phyloP scores from a whole-genome alignment of 2,113 vertebrate species.

The Chionomys nivalis region DNA sequence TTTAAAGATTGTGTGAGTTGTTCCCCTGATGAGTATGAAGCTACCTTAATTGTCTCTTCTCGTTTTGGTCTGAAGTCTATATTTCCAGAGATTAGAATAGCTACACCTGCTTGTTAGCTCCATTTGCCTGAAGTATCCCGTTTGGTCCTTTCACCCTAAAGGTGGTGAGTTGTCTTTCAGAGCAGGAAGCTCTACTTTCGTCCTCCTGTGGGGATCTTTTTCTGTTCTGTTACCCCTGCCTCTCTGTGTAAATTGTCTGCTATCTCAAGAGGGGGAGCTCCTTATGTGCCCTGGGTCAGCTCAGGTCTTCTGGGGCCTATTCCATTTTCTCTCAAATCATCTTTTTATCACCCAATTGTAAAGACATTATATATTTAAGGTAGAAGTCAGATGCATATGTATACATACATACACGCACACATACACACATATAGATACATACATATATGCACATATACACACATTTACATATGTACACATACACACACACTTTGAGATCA shows the following conservation, averaged over 20 bases:
- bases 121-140: not conserved
- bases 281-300: not conserved
- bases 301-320: not conserved
- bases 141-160: not conserved
- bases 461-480: not conserved
- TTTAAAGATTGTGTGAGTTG: not conserved
- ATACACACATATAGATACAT: not conserved
- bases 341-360: not conserved
- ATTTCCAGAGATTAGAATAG: not conserved
- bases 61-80: not conserved
- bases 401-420: not conserved
- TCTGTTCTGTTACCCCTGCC: not conserved
- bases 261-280: not conserved
- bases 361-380: not conserved
- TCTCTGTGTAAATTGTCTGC: not conserved
- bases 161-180: not conserved
- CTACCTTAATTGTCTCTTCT: not conserved
- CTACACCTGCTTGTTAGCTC: not conserved
- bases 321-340: not conserved
- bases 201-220: not conserved
- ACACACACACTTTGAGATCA: not conserved
- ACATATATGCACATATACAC: not conserved
- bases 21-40: not conserved
- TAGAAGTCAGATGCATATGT: not conserved
- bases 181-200: not conserved